Conservation (phyloP, 2,113 vertebrate genomes). For the Notothenia coriiceps region DNA sequence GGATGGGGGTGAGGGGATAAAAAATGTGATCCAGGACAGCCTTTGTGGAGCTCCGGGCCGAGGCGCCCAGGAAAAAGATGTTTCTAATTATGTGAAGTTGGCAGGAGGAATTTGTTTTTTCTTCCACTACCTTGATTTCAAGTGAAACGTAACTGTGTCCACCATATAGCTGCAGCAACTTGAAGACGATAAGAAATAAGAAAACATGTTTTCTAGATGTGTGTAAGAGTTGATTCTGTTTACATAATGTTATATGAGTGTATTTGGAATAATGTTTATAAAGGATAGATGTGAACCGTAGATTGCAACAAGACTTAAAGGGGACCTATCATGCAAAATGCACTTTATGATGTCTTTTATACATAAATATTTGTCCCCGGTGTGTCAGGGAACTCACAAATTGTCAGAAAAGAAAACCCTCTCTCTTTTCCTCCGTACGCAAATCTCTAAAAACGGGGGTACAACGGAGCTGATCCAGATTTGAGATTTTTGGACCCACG, state of each 20-base stretch:
- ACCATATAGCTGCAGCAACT: constrained; percentile 10
- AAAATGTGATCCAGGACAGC: constrained; percentile 1
- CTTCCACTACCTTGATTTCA: constrained; percentile 28
- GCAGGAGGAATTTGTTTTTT: constrained; percentile 17
- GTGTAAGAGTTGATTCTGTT: neutral
- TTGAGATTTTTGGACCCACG: too few relatives aligned
- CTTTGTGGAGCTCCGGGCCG: neutral
- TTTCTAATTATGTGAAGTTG: constrained; percentile 55
- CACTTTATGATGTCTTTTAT: too few relatives aligned
- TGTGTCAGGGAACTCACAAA: too few relatives aligned
- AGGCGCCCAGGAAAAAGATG: constrained; percentile 28
- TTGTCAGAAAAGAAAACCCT: too few relatives aligned
- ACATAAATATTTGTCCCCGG: too few relatives aligned
- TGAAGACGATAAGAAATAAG: constrained; percentile 6
- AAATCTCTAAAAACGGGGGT: too few relatives aligned
- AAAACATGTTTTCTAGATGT: constrained; percentile 12
- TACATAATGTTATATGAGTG: neutral
- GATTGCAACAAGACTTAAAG: too few relatives aligned
- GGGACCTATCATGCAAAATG: too few relatives aligned
- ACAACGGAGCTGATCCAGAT: too few relatives aligned
- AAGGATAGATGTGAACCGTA: neutral
- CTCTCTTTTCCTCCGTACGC: too few relatives aligned
- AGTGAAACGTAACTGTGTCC: constrained; percentile 1
- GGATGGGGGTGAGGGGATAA: neutral
- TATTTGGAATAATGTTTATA: neutral